A percentile compares a stretch with the other conserved stretches of the same genome.
These are phyloP conservation scores for Drosophila barbarae DNA, from an alignment of 2,888 invertebrate species.

Conservation along the genomic window DNA sequence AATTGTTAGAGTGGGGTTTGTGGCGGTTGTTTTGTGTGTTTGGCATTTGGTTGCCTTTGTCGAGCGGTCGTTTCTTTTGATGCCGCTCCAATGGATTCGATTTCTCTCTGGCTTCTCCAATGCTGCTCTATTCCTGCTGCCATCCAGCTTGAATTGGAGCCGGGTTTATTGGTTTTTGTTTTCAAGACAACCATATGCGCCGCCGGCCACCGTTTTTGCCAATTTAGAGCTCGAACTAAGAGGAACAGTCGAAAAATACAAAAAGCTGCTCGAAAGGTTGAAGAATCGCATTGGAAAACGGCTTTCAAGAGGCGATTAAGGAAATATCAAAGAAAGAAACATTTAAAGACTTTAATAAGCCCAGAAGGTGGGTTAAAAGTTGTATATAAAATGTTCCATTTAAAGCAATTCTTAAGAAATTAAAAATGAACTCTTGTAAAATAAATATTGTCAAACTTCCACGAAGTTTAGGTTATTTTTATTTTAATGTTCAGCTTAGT, in stretches of 20 bases:
- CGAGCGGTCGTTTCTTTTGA: constrained; percentile 43
- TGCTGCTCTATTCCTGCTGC: constrained; percentile 15
- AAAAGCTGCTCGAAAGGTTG: neutral
- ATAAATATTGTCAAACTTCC: too few relatives aligned
- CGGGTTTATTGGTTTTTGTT: constrained; percentile 59
- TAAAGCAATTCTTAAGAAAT: too few relatives aligned
- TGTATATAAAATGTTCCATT: neutral
- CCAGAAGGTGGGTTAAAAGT: neutral
- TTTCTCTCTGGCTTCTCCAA: constrained; percentile 40
- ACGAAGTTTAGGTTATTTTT: too few relatives aligned
- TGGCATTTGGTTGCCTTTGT: constrained; percentile 53
- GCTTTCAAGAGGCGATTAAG: neutral
- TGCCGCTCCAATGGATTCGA: constrained; percentile 56
- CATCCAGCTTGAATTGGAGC: constrained; percentile 37
- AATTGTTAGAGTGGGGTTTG: neutral
- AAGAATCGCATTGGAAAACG: constrained; percentile 7
- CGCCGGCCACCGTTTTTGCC: constrained; percentile 25
- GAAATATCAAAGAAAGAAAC: neutral
- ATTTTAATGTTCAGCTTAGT: neutral
- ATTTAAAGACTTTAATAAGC: neutral
- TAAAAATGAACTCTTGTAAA: too few relatives aligned
- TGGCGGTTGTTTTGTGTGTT: constrained; percentile 40
- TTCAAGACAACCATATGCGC: constrained; percentile 40
- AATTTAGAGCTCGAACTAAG: constrained; percentile 14
- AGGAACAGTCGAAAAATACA: neutral